phyloP scores from a whole-genome alignment of 1,140 invertebrate species.

The Leucophenga varia region DNA sequence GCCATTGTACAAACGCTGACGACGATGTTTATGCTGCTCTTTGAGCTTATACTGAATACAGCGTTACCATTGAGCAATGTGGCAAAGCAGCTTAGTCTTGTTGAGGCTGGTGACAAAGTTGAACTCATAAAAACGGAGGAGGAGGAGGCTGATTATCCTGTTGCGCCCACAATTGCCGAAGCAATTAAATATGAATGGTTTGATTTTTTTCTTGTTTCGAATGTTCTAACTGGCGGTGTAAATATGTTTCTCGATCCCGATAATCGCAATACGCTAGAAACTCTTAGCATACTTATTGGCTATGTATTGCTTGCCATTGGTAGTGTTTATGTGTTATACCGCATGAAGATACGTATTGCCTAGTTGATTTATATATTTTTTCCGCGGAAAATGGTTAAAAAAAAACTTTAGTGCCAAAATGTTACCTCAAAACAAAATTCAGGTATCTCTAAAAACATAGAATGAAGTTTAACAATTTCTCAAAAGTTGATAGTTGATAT shows the following conservation, averaged over 20 bases:
- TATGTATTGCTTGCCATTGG: conserved; percentile 35
- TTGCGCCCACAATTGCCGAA: conserved; percentile 14
- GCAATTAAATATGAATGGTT: conserved; percentile 38
- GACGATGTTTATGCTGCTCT: conserved; percentile 17
- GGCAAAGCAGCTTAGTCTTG: too few relatives aligned
- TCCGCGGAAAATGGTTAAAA: too few relatives aligned
- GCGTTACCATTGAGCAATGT: conserved; percentile 23
- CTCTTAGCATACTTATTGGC: conserved; percentile 25
- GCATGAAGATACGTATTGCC: conserved; percentile 32
- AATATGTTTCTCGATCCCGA: conserved; percentile 38
- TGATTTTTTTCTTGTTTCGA: conserved; percentile 33
- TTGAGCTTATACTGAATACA: conserved; percentile 27
- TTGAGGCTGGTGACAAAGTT: too few relatives aligned
- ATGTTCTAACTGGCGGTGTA: conserved; percentile 36
- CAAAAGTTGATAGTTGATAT: too few relatives aligned
- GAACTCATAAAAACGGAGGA: too few relatives aligned
- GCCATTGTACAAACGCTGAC: conserved; percentile 22
- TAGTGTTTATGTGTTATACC: conserved; percentile 22
- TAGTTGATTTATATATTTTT: too few relatives aligned
- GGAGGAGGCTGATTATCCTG: too few relatives aligned
- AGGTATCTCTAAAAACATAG: too few relatives aligned
- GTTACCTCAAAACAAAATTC: too few relatives aligned
- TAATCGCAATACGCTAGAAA: conserved; percentile 13
- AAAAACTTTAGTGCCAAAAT: too few relatives aligned
- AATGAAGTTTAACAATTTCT: too few relatives aligned